Conservation (phyloP, 2,888 invertebrate genomes). For the Volucella bombylans region DNA sequence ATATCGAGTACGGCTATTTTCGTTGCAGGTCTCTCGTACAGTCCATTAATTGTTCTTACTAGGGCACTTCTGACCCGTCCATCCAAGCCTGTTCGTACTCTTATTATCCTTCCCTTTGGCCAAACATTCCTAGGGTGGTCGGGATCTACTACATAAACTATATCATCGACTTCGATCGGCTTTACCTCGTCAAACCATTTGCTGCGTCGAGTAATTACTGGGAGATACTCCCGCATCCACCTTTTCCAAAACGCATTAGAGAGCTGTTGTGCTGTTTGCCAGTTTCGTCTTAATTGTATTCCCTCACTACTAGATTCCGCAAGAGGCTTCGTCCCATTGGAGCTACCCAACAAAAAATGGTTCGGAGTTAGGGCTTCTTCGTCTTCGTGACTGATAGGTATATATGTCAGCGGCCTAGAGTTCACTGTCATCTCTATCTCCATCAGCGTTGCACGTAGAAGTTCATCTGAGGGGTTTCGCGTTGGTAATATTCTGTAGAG, state of each 20-base stretch:
- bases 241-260: constrained; percentile 71
- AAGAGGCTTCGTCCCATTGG: no score
- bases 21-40: constrained; percentile 50
- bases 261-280: no score
- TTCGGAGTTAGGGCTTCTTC: constrained; percentile 6
- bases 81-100: constrained; percentile 35
- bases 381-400: neutral
- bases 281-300: no score
- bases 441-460: neutral
- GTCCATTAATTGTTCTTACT: constrained; percentile 29
- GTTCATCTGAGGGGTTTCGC: constrained; percentile 67
- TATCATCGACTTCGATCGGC: constrained; percentile 43
- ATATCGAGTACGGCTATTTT: no score
- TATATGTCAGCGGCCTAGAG: neutral
- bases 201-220: constrained; percentile 59
- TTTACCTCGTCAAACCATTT: constrained; percentile 59
- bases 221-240: constrained; percentile 74
- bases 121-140: constrained; percentile 53
- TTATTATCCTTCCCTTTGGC: constrained; percentile 60
- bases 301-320: no score
- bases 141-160: constrained; percentile 64
- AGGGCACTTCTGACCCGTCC: constrained; percentile 55
- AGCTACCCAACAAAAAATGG: neutral
- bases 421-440: neutral
- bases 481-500: constrained; percentile 43